These are phyloP conservation scores for Sphyrna mokarran DNA, from an alignment of 2,113 vertebrate genomes.

Conservation along the genomic window DNA sequence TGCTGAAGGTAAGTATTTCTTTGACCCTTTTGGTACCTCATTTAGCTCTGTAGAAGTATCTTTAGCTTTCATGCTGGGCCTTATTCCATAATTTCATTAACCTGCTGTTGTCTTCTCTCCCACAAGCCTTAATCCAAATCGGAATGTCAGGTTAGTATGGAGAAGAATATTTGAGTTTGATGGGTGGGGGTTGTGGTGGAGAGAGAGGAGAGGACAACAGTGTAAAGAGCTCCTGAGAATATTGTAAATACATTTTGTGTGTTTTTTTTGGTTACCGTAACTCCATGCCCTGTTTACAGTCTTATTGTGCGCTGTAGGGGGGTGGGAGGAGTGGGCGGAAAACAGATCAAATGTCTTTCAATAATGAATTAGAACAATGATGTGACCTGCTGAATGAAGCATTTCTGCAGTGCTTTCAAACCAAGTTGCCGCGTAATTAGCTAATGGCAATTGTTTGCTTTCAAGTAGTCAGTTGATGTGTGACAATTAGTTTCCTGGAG, in stretches of 20 bases:
- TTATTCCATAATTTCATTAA: background rate
- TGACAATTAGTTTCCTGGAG: background rate
- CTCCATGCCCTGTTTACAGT: background rate
- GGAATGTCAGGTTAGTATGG: background rate
- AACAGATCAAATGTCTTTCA: background rate
- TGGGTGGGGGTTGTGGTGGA: background rate
- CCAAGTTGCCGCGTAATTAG: background rate
- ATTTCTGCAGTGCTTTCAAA: background rate
- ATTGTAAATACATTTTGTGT: background rate
- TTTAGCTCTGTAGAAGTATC: background rate
- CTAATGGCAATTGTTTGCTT: background rate
- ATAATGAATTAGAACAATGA: background rate
- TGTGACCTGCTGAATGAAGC: background rate
- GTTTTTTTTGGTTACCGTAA: background rate
- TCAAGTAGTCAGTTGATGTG: background rate
- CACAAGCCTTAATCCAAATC: background rate
- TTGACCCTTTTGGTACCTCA: background rate
- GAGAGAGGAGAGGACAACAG: too few species aligned
- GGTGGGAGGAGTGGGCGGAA: background rate
- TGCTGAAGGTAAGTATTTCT: background rate
- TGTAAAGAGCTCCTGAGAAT: background rate
- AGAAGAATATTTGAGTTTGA: background rate
- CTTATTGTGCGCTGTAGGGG: background rate
- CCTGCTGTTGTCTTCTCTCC: background rate
- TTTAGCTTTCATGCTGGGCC: background rate